Evolutionary conservation across 2,113 vertebrate genomes (phyloP), one percentile per base, ranked within the genome.

Genomic region (Vulpes lagopus): DNA sequence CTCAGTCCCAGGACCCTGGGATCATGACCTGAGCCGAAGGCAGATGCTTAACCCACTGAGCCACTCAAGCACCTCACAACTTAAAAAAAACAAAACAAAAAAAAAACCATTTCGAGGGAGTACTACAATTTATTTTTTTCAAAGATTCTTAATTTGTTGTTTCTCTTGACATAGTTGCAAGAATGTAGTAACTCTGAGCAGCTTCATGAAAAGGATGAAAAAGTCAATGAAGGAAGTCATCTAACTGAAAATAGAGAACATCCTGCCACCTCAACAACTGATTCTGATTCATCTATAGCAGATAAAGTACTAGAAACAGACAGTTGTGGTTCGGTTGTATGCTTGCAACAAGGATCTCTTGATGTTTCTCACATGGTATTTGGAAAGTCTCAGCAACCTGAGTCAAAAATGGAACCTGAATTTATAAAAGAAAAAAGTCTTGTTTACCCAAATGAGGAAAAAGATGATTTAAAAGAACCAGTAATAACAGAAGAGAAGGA

Each of bases 131-230:
- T 5, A 0, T 94, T 92, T 92, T 17, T 90, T 90, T 78, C n/a
- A 90, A 91, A 64, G 76, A 43, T 60, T 80, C 74, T 76, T 69
- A 53, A 57, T 96, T 96, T 97, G 0, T 97, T 98, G 53, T 98
- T 97, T 97, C 55, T 96, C 65, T 92, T 79, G 60, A 60, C 97
- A 98, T 95, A 99, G 98, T 95, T 95, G 0, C 96, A 92, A 96
- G 98, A 98, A 96, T 69, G 67, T 20, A 91, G 8, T 80, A 16
- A 2, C 83, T 89, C 74, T 57, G 94, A 93, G 84, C 84, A 97
- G 53, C 14, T 2, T 0, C 96, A 86, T 15, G 97, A 78, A 91
- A 38, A 91, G 35, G 97, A 97, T 95, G 83, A 74, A 95, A 8
- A 0, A 1, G 73, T 60, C 8, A 87, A 96, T 93, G 93, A 98